Evolutionary conservation across 2,888 invertebrate genomes (phyloP).

Genomic region (Dicyrtoma fusca): DNA sequence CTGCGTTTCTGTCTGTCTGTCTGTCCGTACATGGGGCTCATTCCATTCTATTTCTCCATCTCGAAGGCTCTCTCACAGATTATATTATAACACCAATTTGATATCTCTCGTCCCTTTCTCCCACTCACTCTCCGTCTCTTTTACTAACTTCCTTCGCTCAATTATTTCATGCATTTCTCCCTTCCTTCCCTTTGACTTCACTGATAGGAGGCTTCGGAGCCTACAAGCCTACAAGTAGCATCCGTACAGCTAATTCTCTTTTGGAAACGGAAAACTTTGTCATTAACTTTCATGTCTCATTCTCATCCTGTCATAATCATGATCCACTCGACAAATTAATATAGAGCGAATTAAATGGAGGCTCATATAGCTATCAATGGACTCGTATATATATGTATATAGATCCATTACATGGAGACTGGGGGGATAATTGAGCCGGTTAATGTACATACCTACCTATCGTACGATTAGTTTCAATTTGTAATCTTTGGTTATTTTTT

Average conservation of each 20-base stretch:
- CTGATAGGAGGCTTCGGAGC: too few species aligned
- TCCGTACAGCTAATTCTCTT: too few species aligned
- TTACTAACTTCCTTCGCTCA: background rate
- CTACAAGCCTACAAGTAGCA: too few species aligned
- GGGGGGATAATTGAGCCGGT: too few species aligned
- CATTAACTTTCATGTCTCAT: background rate
- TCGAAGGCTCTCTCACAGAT: background rate
- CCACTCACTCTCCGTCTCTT: background rate
- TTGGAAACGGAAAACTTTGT: background rate
- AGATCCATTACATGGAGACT: too few species aligned
- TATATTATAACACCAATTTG: conserved; percentile 29
- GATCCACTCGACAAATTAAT: conserved; percentile 20
- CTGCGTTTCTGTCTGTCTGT: too few species aligned
- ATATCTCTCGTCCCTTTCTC: background rate
- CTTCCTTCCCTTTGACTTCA: background rate
- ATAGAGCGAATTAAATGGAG: background rate
- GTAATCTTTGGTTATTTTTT: too few species aligned
- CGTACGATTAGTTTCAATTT: too few species aligned
- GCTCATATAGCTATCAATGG: too few species aligned
- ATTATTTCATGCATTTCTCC: background rate
- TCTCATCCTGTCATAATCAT: background rate
- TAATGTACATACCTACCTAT: too few species aligned
- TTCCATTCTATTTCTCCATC: background rate
- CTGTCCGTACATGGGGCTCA: too few species aligned
- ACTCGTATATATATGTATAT: too few species aligned